Conservation (phyloP, 2,113 vertebrate genomes). For the Corythaeola cristata region DNA sequence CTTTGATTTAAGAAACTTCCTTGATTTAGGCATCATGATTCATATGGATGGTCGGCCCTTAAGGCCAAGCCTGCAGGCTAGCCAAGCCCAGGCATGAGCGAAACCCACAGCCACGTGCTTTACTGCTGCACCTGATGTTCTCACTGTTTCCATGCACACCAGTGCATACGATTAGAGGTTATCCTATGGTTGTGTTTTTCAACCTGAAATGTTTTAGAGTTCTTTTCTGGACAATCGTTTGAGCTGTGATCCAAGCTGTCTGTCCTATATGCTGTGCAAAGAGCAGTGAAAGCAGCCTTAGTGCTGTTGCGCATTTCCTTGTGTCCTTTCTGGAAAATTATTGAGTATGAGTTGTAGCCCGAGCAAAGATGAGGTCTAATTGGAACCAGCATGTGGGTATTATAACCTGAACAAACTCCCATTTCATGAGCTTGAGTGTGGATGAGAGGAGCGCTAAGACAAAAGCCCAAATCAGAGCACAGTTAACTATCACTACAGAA, state of each 20-base stretch:
- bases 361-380: neutral
- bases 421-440: neutral
- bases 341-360: neutral
- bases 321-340: neutral
- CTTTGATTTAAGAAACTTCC: neutral
- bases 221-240: neutral
- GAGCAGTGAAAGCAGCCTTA: neutral
- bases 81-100: neutral
- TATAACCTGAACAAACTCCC: neutral
- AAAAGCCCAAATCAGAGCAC: neutral
- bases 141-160: too few relatives aligned
- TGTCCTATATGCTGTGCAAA: neutral
- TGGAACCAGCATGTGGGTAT: accelerated
- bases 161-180: neutral
- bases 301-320: neutral
- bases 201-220: neutral
- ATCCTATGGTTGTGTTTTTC: neutral
- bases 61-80: neutral
- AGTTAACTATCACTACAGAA: neutral
- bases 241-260: neutral
- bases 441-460: neutral
- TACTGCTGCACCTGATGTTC: neutral
- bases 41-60: neutral
- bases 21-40: neutral
- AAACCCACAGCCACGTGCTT: neutral